Percentiles rank a stretch among this genome's conserved stretches.
Conservation (phyloP, 2,888 invertebrate species). For the Mythimna loreyi region DNA sequence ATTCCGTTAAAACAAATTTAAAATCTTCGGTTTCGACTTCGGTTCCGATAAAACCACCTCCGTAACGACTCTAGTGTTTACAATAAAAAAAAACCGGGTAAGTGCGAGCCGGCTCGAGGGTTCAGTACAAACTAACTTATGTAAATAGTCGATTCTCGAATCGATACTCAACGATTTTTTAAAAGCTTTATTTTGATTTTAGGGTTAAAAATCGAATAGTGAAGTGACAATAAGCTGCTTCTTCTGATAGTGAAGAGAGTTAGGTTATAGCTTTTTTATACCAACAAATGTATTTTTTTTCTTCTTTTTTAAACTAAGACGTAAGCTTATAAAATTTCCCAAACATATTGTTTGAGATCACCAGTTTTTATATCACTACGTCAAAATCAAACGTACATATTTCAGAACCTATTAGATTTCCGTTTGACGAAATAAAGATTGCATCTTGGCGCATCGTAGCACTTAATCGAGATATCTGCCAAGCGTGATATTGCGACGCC, state of each 20-base stretch:
- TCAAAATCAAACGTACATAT: background rate
- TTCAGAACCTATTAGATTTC: background rate
- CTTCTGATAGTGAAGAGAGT: too few species aligned
- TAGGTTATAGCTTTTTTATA: too few species aligned
- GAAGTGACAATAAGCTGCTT: background rate
- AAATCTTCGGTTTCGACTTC: too few species aligned
- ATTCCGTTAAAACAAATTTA: too few species aligned
- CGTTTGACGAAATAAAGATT: slow-evolving; percentile 1
- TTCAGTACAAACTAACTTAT: too few species aligned
- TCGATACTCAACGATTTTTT: too few species aligned
- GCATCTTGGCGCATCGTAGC: background rate
- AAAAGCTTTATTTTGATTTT: too few species aligned
- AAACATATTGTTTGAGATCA: background rate
- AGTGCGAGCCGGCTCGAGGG: too few species aligned
- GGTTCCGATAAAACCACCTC: too few species aligned
- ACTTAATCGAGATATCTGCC: slow-evolving; percentile 24
- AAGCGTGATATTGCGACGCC: slow-evolving; percentile 30
- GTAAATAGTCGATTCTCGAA: too few species aligned
- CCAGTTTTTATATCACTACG: background rate
- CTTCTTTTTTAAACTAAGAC: background rate
- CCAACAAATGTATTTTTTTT: background rate
- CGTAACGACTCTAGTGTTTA: too few species aligned
- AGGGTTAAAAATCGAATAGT: slow-evolving; percentile 20
- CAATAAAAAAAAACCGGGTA: slow-evolving; percentile 6
- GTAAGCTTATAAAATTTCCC: background rate